Evolutionary conservation across 2,888 invertebrate genomes (phyloP), one percentile per base, ranked within the genome.

Genomic region (Colletes collaris): DNA sequence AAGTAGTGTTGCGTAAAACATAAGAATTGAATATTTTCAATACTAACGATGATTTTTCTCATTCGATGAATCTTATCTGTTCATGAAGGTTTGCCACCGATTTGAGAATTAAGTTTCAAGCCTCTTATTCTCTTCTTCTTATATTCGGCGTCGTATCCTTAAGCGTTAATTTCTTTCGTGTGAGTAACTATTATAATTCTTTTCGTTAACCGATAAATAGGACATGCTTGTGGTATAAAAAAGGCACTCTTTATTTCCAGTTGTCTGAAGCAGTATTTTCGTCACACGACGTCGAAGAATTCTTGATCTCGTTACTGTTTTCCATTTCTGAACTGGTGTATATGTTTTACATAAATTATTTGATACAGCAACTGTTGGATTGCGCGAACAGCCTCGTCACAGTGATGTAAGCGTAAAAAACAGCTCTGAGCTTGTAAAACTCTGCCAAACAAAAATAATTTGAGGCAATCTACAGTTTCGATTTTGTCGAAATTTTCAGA

Each of bases 401-500:
- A 3, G 40, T 13, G 3, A 44, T 56, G 66, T 67, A 46, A 46
- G 56, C 4, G 10, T 11, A 4, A 59, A 16, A 5, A 0, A 58
- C 35, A 0, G 35, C 19, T 2, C 1, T 27, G 19, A 27, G 19
- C 19, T 27, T 27, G 19, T 27, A 27, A 27, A 27, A 27, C 19
- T 27, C 19, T 27, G 19, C 19, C 2, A 27, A 27, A 27, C 19
- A 27, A 27, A 27, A 0, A 27, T 27, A 0, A 27, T 27, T 27
- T 2, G 19, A 40, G 40, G 4, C 6, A 7, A 40, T 5, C 40
- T 40, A 7, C 0, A 40, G 40, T 40, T 40, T 7, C 7, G 44
- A 44, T 44, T 44, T n/a, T 44, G 2, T 8, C 44, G 44, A 44
- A 44, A 6, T 44, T 44, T n/a, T 1, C 59, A 80, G 80, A 63